Evolutionary conservation across 2,113 vertebrate species (phyloP), one percentile per base, ranked within the genome.

Genomic region (Polypterus bichir): DNA sequence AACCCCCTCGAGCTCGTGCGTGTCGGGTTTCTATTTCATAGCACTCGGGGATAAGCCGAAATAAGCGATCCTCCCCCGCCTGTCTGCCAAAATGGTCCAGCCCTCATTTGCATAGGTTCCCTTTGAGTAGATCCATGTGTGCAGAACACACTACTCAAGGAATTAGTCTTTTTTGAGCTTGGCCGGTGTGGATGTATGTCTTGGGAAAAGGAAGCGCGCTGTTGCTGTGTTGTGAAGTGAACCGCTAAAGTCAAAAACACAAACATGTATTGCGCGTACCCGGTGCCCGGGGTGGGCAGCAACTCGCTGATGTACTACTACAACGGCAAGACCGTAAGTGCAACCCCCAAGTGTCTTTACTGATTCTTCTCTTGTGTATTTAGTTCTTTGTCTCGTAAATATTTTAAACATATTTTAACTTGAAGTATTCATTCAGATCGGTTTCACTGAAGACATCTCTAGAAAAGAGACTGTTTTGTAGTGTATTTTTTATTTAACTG

Each of bases 291-390:
- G 82, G 90, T 93, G 92, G 91, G 90, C 79, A 91, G 84, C 84
- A 95, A 85, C 89, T 91, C 93, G 74, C 86, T 97, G 82, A 93
- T 97, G 94, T 98, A 96, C 87, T 96, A 94, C 86, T 98, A 93
- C 89, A 97, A 93, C 79, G 93, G 95, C 59, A 97, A 97, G 86
- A 94, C 92, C 89, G 95, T 97, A 84, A 96, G 91, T 86, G 70
- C 62, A 54, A 27, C 27, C 27, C 27, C 27, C 27, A 27, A 27
- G 27, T 27, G 27, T 27, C 27, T 11, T 27, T 27, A 27, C 27
- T 27, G 27, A 27, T 27, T 27, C 27, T 48, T 63, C 27, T 10
- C 62, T 59, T 58, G 47, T 57, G 55, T 52, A n/a, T 27, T 27
- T 27, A 27, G 27, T 27, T 27, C 27, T 27, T 27, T 27, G 27